Percentiles rank a stretch among this genome's conserved stretches.
Conservation (phyloP, 2,113 vertebrate genomes). For the Haemorhous mexicanus region DNA sequence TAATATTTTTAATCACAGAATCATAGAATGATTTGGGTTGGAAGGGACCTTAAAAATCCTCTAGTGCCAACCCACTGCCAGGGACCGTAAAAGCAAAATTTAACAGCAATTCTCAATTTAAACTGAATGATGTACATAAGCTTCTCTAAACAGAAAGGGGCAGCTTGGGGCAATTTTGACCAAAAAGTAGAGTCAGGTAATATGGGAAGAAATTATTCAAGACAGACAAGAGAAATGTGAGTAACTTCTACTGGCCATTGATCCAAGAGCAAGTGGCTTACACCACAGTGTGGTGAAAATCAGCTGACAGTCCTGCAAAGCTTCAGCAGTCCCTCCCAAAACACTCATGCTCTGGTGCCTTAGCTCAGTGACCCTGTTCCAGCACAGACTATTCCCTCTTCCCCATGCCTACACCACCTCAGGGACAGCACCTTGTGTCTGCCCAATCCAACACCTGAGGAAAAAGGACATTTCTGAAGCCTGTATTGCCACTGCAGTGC, state of each 20-base stretch:
- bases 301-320: not conserved
- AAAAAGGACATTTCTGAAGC: not conserved
- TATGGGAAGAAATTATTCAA: not conserved
- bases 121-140: not conserved
- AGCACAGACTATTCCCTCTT: not conserved
- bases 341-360: not conserved
- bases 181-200: not conserved
- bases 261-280: not conserved
- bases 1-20: not conserved
- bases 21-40: not conserved
- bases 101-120: not conserved
- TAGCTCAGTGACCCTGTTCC: not conserved
- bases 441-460: not conserved
- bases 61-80: rapidly evolving
- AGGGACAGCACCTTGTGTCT: not conserved
- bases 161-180: not conserved
- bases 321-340: not conserved
- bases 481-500: not conserved
- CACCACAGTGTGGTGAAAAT: not conserved
- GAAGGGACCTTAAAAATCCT: not conserved
- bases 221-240: not conserved
- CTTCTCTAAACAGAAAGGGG: not conserved
- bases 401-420: not conserved
- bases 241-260: not conserved
- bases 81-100: not conserved